Conservation (phyloP, 1,140 invertebrate species). For the Alviniconcha marisindica region DNA sequence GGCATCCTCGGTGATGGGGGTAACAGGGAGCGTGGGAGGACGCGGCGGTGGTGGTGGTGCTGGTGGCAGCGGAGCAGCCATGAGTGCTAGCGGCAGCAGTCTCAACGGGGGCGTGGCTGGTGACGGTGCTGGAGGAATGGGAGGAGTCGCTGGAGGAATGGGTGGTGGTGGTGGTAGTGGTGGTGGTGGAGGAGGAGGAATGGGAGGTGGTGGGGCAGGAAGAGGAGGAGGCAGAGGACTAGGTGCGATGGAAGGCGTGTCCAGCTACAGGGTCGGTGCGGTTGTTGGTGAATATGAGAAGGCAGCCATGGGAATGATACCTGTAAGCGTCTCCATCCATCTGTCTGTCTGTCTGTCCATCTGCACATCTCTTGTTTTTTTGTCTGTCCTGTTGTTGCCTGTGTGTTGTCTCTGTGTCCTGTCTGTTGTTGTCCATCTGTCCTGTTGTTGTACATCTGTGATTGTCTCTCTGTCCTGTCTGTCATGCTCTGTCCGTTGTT, state of each 20-base stretch:
- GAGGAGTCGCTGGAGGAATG: neutral
- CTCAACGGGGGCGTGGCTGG: conserved; percentile 27
- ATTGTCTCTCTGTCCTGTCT: neutral
- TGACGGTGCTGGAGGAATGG: conserved; percentile 41
- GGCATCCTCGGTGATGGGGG: conserved; percentile 46
- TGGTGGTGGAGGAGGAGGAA: conserved; percentile 43
- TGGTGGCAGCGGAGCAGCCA: conserved; percentile 30
- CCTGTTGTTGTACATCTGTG: too few relatives aligned
- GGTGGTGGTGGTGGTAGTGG: neutral
- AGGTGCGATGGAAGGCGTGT: conserved; percentile 36
- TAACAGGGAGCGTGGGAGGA: conserved; percentile 12
- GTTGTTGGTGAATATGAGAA: conserved; percentile 64
- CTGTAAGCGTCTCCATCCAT: conserved; percentile 78
- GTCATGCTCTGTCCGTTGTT: neutral
- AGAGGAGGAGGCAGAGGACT: neutral
- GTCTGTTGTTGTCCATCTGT: too few relatives aligned
- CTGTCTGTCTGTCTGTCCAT: neutral
- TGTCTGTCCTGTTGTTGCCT: neutral
- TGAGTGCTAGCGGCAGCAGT: conserved; percentile 37
- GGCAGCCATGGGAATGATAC: conserved; percentile 80
- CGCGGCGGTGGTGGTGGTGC: neutral
- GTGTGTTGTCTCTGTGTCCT: neutral
- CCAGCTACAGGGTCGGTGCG: conserved; percentile 38
- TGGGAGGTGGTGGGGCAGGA: neutral
- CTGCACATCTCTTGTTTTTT: neutral